Evolutionary conservation across 2,888 invertebrate species (phyloP), one percentile per base, ranked within the genome.

Genomic region (Campopleginae sp.): DNA sequence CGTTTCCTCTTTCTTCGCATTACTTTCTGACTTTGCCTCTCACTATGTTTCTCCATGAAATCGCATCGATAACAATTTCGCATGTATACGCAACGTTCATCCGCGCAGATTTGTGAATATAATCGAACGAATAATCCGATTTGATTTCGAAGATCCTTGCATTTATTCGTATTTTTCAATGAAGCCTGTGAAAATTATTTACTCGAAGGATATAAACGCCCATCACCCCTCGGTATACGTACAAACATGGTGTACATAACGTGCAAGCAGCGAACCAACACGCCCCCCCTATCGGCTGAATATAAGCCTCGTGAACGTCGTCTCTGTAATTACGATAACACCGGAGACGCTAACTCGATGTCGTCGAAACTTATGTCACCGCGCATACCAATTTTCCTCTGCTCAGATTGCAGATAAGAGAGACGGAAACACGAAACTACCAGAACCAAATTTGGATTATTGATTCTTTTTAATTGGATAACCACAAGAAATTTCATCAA

Each of bases 301-400:
- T 71, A 61, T 72, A 51, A 77, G 51, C 77, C 58, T 8, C 75
- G 27, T 38, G 58, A 75, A 44, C 61, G 51, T 75, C 75, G 71
- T 77, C 54, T 33, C 82, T 71, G 44, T 77, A 82, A 82, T 82
- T 77, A 82, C 71, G 77, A 72, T 77, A 77, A 82, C 63, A 70
- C 77, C 61, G 54, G 61, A 80, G 71, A 72, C 71, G 68, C 58
- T 82, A 82, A 82, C 71, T 82, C 77, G 65, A 82, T 65, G 71
- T 77, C 71, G 65, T n/a, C 71, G 72, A 82, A 77, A 82, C 77
- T 65, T 77, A 71, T 54, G 46, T 66, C 82, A 77, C 71, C 77
- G 74, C 44, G 58, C 61, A 71, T 68, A 65, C 71, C 72, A 77
- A 82, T 82, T 82, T 71, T 77, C 44, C 44, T n/a, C n/a, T 46